Base-by-base conservation (phyloP, 1,140 invertebrate species). In the Steinernema khuongi region DNA sequence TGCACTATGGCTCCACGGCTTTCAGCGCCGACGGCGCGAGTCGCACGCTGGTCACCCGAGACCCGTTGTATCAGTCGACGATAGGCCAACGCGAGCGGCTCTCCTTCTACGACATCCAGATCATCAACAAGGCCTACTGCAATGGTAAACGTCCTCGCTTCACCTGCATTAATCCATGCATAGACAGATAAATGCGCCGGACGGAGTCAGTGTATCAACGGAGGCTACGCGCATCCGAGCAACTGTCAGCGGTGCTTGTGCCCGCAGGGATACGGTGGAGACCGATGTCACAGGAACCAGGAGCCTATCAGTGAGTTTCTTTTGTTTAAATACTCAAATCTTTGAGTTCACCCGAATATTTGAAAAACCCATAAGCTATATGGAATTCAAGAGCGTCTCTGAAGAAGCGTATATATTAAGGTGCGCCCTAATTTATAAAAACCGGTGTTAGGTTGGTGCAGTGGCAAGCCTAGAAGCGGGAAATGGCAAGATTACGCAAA, bases 1-100 rank as follows among this genome's bases (percentile, higher is more conserved):
- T 88, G 86, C 87, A 88, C 78, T 88, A 88, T 76, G 86, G 86
- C 7, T 77, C 86, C 18, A 87, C 77, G 22, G 82, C 81, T 18
- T 83, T 85, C 73, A 76, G 71, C 68, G 50, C 71, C 11, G 83
- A 83, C 73, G 78, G 82, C 17, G 81, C 43, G 17, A 85, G 73
- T 31, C 36, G 67, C 31, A 83, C 82, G 4, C 31, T 84, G 26
- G 30, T 83, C 0, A 85, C 82, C 0, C 74, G 72, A 73, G 77
- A 82, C 41, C 74, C 77, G 14, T 41, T 79, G 4, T 83, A 77
- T 68, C 82, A 84, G 71, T 70, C 67, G 29, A 84, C 82, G 0
- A 84, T 84, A 68, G 82, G 82, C 30, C 82, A 84, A 31, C n/a
- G 82, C 30, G 82, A 84, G 41, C 70, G 68, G 14, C 77, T 84